Evolutionary conservation across 2,113 vertebrate species (phyloP), one percentile per base, ranked within the genome.

Genomic region (Vicugna pacos): DNA sequence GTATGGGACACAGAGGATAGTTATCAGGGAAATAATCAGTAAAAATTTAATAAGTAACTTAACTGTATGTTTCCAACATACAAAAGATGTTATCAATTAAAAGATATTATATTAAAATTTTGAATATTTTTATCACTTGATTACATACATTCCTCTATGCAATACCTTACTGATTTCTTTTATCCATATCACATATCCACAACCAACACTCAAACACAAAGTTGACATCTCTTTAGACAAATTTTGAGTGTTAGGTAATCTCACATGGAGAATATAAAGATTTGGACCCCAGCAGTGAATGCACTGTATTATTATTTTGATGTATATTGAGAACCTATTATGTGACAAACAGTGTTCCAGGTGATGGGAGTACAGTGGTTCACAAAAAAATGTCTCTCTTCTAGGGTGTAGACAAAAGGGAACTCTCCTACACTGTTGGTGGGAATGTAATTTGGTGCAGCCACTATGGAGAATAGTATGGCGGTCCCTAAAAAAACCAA

Each of bases 1-100:
- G 24, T 93, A 42, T 82, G n/a, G 10, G 32, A 91, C 42, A 3
- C n/a, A 50, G 84, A n/a, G 48, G 12, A 17, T 81, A 72, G 65
- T 92, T 72, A 86, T 65, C 8, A 93, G 72, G 48, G 30, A 94
- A 94, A 88, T 79, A 80, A 70, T 52, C 72, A 73, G 8, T 58
- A 91, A 69, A 96, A 91, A 52, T 92, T 73, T 81, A 93, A 77
- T 92, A 67, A 89, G 62, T 56, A 86, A 86, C 17, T 28, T 89
- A n/a, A 50, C 22, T 16, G 32, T 42, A 81, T 79, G 8, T 38
- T 82, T 95, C 54, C 38, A 88, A 84, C 32, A 94, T 56, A 92
- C 15, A 93, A 67, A 92, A 72, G 8, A 58, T 89, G 13, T 16
- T 38, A 76, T 64, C 17, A 58, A 81, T 73, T 88, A 75, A n/a